These are phyloP conservation scores for Dendronephthya gigantea DNA, from an alignment of 64 coral and sea anemone genomes.

Conservation along the genomic window DNA sequence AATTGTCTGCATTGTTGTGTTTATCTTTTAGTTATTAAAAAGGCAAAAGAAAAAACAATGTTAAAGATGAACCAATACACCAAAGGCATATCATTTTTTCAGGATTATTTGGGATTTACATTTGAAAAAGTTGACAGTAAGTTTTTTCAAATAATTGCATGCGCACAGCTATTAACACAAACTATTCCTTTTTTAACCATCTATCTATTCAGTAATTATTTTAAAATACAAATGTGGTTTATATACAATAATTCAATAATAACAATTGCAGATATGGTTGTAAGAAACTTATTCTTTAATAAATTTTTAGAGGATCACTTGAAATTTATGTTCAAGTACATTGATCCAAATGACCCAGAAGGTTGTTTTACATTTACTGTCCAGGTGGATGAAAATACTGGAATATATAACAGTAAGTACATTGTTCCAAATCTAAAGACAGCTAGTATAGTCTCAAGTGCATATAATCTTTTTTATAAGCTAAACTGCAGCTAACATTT, in stretches of 20 bases:
- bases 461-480: too few species aligned
- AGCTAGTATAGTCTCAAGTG: too few species aligned
- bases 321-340: conserved; percentile 4
- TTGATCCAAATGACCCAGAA: neutral
- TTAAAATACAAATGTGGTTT: too few species aligned
- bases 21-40: conserved; percentile 7
- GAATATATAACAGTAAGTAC: neutral
- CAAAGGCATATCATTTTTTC: neutral
- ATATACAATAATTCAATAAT: too few species aligned
- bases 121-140: conserved; percentile 14
- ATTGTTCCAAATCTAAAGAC: neutral
- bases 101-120: neutral
- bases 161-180: too few species aligned
- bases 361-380: neutral
- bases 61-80: conserved; percentile 18
- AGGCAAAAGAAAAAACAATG: conserved; percentile 6
- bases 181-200: too few species aligned
- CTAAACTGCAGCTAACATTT: too few species aligned
- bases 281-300: too few species aligned
- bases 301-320: neutral
- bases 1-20: too few species aligned
- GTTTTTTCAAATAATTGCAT: too few species aligned
- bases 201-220: too few species aligned
- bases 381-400: conserved; percentile 4
- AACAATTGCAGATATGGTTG: too few species aligned